These are phyloP conservation scores for Acanthosoma haemorrhoidale DNA, from an alignment of 2,888 invertebrate genomes.

Conservation along the genomic window DNA sequence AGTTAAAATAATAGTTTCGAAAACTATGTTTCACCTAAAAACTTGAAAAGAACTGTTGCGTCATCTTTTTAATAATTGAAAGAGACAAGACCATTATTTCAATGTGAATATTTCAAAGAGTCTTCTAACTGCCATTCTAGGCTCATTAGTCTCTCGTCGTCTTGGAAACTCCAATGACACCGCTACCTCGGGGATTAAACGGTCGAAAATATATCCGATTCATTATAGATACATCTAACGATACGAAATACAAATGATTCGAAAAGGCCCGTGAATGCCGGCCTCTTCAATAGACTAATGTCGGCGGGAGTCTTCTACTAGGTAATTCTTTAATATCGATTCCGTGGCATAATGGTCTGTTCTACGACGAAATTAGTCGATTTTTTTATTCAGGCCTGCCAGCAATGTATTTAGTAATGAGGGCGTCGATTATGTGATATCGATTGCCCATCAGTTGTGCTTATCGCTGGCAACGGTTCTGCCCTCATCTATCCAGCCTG, in stretches of 20 bases:
- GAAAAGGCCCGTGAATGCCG: no score
- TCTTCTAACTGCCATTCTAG: no score
- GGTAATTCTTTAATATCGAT: conserved; percentile 22
- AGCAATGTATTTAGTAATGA: conserved; percentile 22
- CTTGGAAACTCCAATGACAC: not conserved
- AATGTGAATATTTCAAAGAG: no score
- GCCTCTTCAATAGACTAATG: not conserved
- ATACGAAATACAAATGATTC: not conserved
- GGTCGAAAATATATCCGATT: not conserved
- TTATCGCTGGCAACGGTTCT: not conserved
- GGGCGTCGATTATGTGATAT: conserved; percentile 16
- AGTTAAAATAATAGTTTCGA: no score
- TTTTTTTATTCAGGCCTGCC: not conserved
- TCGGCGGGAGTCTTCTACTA: not conserved
- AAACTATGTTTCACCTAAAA: no score
- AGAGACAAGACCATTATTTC: no score
- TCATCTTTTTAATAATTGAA: no score
- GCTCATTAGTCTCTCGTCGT: no score
- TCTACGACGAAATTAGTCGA: conserved; percentile 7
- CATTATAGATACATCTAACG: not conserved
- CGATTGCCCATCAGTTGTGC: conserved; percentile 9
- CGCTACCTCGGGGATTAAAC: not conserved
- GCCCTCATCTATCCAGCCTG: no score
- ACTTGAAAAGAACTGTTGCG: no score
- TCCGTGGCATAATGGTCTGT: not conserved